Evolutionary conservation across 1,140 invertebrate genomes (phyloP).

Genomic region (Danaus plexippus): DNA sequence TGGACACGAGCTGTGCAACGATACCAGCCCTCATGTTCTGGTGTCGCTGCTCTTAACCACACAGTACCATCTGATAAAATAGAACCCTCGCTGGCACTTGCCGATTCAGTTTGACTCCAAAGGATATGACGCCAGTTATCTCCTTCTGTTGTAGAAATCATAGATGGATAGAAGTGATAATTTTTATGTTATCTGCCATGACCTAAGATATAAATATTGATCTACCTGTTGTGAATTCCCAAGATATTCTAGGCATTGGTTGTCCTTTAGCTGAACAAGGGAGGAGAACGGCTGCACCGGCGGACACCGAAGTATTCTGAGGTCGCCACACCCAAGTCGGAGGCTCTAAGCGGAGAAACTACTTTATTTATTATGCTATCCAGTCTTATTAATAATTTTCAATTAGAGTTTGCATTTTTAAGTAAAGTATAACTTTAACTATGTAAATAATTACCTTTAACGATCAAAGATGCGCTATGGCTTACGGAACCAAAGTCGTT

Average conservation of each 20-base stretch:
- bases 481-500: conserved; percentile 82
- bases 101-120: conserved; percentile 50
- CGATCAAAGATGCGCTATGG: conserved; percentile 80
- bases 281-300: conserved; percentile 51
- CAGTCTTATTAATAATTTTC: conserved; percentile 12
- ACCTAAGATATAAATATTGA: background rate
- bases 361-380: conserved; percentile 55
- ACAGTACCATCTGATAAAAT: conserved; percentile 56
- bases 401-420: background rate
- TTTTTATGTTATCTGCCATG: no score
- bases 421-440: no score
- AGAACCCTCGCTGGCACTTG: conserved; percentile 43
- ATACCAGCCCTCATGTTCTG: conserved; percentile 84
- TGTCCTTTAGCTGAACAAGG: conserved; percentile 64
- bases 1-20: conserved; percentile 86
- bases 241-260: conserved; percentile 54
- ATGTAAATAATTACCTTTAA: conserved; percentile 78
- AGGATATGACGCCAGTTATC: conserved; percentile 61
- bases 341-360: conserved; percentile 53
- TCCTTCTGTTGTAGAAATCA: conserved; percentile 32
- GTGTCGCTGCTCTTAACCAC: conserved; percentile 74
- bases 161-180: background rate
- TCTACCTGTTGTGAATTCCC: conserved; percentile 60
- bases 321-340: conserved; percentile 63
- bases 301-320: conserved; percentile 62